Conservation (phyloP, 2,797 vertebrate species). For the Ataeniobius toweri region DNA sequence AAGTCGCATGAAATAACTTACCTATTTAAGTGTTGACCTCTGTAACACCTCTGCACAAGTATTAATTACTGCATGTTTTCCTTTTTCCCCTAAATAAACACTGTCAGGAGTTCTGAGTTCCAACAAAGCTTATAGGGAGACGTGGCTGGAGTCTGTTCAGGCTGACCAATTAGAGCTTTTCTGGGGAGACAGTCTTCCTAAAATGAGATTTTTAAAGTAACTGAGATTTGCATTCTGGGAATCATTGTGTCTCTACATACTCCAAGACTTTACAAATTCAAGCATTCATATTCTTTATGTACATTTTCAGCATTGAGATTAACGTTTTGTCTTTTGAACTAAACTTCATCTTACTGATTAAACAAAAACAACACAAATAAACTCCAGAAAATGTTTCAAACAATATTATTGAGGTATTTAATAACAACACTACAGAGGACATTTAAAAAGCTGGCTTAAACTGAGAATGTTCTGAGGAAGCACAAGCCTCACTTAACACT, state of each 20-base stretch:
- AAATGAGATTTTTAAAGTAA: neutral
- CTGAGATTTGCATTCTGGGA: neutral
- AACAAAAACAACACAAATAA: constrained; percentile 38
- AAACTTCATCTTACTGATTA: constrained; percentile 3
- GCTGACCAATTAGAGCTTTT: neutral
- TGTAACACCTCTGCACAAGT: neutral
- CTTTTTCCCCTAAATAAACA: neutral
- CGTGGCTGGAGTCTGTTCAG: neutral
- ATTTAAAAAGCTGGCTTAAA: constrained; percentile 39
- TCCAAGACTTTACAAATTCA: constrained; percentile 12
- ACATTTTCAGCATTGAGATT: constrained; percentile 17
- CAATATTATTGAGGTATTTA: constrained; percentile 59
- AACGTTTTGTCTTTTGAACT: neutral
- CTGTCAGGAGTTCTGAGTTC: neutral
- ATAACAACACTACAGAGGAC: constrained; percentile 22
- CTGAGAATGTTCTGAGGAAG: constrained; percentile 33
- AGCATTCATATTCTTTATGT: constrained; percentile 18
- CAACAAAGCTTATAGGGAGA: neutral
- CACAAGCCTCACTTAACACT: constrained; percentile 16
- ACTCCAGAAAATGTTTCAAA: constrained; percentile 23
- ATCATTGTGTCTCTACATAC: neutral
- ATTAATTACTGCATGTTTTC: neutral
- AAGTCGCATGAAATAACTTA: neutral
- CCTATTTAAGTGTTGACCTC: neutral
- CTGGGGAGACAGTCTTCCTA: neutral